Base-by-base conservation (phyloP, 2,797 vertebrate genomes). In the Mus spretus region DNA sequence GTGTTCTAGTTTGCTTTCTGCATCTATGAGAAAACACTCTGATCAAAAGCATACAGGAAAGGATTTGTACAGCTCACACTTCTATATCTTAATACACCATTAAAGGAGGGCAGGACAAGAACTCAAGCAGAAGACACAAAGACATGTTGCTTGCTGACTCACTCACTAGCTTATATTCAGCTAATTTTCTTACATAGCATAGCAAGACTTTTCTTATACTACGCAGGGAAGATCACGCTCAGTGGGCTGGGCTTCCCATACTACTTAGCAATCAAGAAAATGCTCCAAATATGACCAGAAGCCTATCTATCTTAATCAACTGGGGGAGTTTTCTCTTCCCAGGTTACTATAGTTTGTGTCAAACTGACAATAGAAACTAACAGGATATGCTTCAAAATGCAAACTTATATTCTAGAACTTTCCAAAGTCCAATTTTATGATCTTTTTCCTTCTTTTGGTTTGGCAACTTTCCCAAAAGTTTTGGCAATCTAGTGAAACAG, bases 381-480 rank as follows among this genome's bases (percentile, higher is more conserved):
- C 82, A 65, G 40, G 59, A 34, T 19, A 47, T 24, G 34, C 65
- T 95, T 44, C 19, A 79, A 90, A 89, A 79, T 61, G 74, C 37
- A 34, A 85, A 59, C 77, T 37, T 55, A 44, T 87, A 87, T 70
- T 92, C 90, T 80, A 90, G 78, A 88, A 90, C 78, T 91, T 82
- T 89, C 24, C 44, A 92, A 89, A 88, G 65, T 10, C 91, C n/a
- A 70, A 96, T 90, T 97, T 97, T 59, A 77, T 93, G 88, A 90
- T 17, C n/a, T 93, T 95, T 92, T 79, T 79, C 77, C 55, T 50
- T 65, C 95, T 96, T 96, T 59, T 24, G 4, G 74, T 97, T 82
- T 94, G 61, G 70, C 47, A 85, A 89, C 53, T 94, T 93, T 91
- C 75, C 81, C 13, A 75, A 47, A 82, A 77, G 70, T 40, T 92